These are phyloP conservation scores for Salarias fasciatus DNA, from an alignment of 2,797 vertebrate species.

Conservation along the genomic window DNA sequence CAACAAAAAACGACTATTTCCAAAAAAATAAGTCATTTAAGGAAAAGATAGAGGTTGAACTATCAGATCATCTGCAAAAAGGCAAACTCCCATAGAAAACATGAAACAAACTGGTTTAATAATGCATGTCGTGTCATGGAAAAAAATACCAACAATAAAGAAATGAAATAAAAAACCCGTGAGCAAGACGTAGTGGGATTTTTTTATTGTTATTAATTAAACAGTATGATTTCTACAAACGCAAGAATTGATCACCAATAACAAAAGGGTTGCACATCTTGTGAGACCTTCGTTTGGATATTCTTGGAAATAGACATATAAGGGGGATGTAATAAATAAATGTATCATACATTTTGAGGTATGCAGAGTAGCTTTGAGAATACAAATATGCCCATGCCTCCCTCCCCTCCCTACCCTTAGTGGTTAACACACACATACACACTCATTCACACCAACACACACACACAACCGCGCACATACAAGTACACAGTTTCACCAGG, in stretches of 20 bases:
- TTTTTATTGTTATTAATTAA: slow-evolving; percentile 71
- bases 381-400: slow-evolving; percentile 67
- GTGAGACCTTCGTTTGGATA: slow-evolving; percentile 71
- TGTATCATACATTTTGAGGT: slow-evolving; percentile 80
- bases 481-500: slow-evolving; percentile 53
- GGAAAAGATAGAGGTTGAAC: too few relatives aligned
- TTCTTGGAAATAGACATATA: slow-evolving; percentile 75
- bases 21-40: too few relatives aligned
- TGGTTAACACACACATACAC: slow-evolving; percentile 32
- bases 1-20: too few relatives aligned
- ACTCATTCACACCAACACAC: slow-evolving; percentile 10
- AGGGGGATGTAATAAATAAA: slow-evolving; percentile 74
- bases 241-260: slow-evolving; percentile 78
- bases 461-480: slow-evolving; percentile 31
- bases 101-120: too few relatives aligned
- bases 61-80: too few relatives aligned
- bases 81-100: too few relatives aligned
- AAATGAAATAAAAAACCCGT: slow-evolving; percentile 22
- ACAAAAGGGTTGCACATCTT: slow-evolving; percentile 75
- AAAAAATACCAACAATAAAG: too few relatives aligned
- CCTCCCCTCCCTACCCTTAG: not conserved
- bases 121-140: too few relatives aligned
- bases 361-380: slow-evolving; percentile 76
- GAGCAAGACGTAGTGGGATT: slow-evolving; percentile 42
- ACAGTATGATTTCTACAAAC: slow-evolving; percentile 80